Conservation (phyloP, 1,140 invertebrate genomes). For the Plodia interpunctella region DNA sequence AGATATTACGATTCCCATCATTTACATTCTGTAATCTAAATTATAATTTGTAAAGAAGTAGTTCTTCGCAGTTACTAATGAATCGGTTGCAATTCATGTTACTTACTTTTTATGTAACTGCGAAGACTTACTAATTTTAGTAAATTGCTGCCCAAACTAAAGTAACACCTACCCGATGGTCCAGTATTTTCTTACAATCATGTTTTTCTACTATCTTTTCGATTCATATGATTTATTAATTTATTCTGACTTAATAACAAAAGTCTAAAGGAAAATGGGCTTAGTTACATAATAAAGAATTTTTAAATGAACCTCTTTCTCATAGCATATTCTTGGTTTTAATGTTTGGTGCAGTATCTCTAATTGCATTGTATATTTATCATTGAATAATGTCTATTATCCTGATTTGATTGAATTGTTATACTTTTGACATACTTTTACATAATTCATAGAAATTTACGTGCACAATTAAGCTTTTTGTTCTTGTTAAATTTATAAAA, state of each 20-base stretch:
- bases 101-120: conserved; percentile 21
- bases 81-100: too few relatives aligned
- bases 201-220: conserved; percentile 36
- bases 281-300: conserved; percentile 51
- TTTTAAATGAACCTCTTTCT: conserved; percentile 38
- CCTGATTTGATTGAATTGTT: conserved; percentile 41
- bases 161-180: conserved; percentile 29
- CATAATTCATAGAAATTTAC: background rate
- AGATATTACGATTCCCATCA: background rate
- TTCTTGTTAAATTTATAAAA: conserved; percentile 4
- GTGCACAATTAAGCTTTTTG: background rate
- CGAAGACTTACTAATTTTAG: conserved; percentile 28
- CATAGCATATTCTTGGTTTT: conserved; percentile 68
- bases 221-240: conserved; percentile 40
- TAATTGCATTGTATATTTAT: conserved; percentile 75
- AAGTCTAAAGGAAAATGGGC: conserved; percentile 65
- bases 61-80: too few relatives aligned
- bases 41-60: too few relatives aligned
- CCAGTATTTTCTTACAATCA: conserved; percentile 28
- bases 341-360: conserved; percentile 75
- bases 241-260: conserved; percentile 39
- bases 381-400: conserved; percentile 62
- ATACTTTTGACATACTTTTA: conserved; percentile 31
- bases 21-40: background rate
- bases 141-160: conserved; percentile 65